Conservation (phyloP, 2,888 invertebrate genomes). For the Digitonthophagus gazella region DNA sequence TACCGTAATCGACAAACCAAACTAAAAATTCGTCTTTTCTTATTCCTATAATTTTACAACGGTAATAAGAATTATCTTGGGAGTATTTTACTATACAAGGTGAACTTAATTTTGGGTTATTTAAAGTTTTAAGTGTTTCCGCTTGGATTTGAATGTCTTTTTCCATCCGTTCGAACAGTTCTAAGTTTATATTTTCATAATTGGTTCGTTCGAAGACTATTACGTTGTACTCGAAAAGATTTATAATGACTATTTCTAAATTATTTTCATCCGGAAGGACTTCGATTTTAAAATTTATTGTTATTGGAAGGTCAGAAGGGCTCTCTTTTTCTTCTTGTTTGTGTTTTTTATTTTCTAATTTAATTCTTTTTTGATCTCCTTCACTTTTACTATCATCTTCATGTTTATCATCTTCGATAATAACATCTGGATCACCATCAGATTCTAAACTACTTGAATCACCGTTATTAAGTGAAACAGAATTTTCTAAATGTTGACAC, state of each 20-base stretch:
- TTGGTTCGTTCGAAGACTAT: constrained; percentile 35
- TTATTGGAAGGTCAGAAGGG: too few relatives aligned
- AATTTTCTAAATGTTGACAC: constrained; percentile 16
- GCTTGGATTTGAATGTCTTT: constrained; percentile 47
- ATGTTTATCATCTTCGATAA: constrained; percentile 44
- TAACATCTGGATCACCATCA: too few relatives aligned
- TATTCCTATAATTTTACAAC: constrained; percentile 62
- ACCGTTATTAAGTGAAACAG: not conserved
- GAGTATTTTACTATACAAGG: constrained; percentile 64
- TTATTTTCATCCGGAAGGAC: constrained; percentile 43
- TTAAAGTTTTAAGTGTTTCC: constrained; percentile 37
- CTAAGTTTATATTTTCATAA: constrained; percentile 45
- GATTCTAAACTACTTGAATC: too few relatives aligned
- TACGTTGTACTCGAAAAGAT: constrained; percentile 38
- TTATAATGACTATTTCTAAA: constrained; percentile 49
- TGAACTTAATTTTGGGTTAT: constrained; percentile 52
- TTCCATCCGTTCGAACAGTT: constrained; percentile 54
- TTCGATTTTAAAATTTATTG: constrained; percentile 40
- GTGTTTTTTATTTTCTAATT: not conserved
- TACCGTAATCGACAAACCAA: constrained; percentile 75
- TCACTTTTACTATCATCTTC: not conserved
- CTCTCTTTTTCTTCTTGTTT: not conserved
- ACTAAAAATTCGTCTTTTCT: constrained; percentile 56
- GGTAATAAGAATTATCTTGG: constrained; percentile 68
- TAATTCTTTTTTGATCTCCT: not conserved